Conservation (phyloP, 2,113 vertebrate genomes). For the Phrynosoma blainvillii region DNA sequence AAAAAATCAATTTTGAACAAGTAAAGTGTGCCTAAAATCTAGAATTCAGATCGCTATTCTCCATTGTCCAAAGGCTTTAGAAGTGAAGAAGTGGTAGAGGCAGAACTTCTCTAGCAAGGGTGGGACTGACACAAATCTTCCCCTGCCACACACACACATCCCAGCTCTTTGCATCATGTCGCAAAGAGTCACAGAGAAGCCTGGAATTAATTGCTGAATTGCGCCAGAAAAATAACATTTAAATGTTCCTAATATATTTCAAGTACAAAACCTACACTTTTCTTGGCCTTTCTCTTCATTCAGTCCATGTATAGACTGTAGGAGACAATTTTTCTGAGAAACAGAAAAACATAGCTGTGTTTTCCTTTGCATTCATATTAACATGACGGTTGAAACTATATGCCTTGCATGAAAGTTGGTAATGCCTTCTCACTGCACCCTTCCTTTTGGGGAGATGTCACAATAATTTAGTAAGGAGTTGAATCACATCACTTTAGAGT, state of each 20-base stretch:
- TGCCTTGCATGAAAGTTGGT: too few species aligned
- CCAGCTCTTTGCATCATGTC: background rate
- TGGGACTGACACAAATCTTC: background rate
- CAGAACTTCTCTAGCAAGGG: background rate
- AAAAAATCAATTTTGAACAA: background rate
- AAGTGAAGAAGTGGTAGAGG: background rate
- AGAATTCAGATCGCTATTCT: background rate
- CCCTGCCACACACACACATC: too few species aligned
- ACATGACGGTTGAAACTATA: too few species aligned
- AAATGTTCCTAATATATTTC: background rate
- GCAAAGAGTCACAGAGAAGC: background rate
- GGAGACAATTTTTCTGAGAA: too few species aligned
- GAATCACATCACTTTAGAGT: background rate
- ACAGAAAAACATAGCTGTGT: too few species aligned
- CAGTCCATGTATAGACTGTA: background rate
- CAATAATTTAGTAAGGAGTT: background rate
- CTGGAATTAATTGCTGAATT: background rate
- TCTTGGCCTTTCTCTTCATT: background rate
- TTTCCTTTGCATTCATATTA: background rate
- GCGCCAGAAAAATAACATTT: background rate
- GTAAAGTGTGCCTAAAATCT: background rate
- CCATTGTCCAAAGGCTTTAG: background rate
- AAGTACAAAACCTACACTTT: background rate
- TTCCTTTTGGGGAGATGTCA: background rate
- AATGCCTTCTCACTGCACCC: too few species aligned